phyloP scores from a whole-genome alignment of 2,888 invertebrate species.

The Antheraea yamamai region DNA sequence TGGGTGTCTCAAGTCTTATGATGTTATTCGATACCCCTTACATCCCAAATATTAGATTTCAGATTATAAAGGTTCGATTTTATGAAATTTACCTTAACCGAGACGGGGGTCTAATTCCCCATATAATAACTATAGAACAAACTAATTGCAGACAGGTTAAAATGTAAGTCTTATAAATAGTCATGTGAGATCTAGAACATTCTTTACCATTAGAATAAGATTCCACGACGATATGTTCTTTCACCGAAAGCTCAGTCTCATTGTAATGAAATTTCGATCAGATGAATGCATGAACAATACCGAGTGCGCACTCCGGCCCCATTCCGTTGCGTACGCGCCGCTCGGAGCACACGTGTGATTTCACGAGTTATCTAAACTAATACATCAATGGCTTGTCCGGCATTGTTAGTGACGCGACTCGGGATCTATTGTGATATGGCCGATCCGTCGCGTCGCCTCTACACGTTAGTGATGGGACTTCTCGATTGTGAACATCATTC shows the following conservation, averaged over 20 bases:
- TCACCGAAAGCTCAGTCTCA: neutral
- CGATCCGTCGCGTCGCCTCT: slow-evolving; percentile 20
- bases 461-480: slow-evolving; percentile 27
- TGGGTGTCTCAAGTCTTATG: too few species aligned
- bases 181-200: neutral
- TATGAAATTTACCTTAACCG: too few species aligned
- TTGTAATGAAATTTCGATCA: slow-evolving; percentile 5
- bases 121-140: too few species aligned
- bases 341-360: slow-evolving; percentile 64
- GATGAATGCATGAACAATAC: slow-evolving; percentile 29
- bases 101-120: too few species aligned
- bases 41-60: too few species aligned
- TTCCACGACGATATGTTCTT: neutral
- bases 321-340: slow-evolving; percentile 40
- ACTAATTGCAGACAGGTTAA: neutral
- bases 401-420: slow-evolving; percentile 73
- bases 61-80: too few species aligned
- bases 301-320: slow-evolving; percentile 36
- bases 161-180: neutral
- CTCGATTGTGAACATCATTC: neutral
- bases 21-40: too few species aligned
- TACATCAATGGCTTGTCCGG: slow-evolving; percentile 78
- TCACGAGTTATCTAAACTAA: slow-evolving; percentile 75
- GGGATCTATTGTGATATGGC: slow-evolving; percentile 56
- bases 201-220: neutral